phyloP scores from a whole-genome alignment of 2,888 invertebrate genomes.

The Nemotelus nigrinus region DNA sequence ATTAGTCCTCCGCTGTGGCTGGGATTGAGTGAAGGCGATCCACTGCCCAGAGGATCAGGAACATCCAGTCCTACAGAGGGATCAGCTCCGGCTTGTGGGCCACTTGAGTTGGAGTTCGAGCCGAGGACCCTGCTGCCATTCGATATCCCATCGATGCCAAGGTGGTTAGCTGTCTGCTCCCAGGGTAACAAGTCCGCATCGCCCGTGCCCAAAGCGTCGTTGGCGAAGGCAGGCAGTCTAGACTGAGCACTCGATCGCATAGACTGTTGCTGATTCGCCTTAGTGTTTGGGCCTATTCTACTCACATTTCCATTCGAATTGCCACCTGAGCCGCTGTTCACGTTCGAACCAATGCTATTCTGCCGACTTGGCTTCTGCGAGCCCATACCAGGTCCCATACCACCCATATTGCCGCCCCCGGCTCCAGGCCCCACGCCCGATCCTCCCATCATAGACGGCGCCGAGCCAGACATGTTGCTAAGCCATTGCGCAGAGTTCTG shows the following conservation, averaged over 20 bases:
- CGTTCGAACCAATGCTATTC: conserved; percentile 44
- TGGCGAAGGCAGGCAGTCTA: conserved; percentile 56
- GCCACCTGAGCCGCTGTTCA: conserved; percentile 32
- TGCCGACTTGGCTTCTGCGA: conserved; percentile 26
- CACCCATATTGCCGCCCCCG: neutral
- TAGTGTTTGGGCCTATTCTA: conserved; percentile 44
- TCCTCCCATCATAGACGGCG: conserved; percentile 64
- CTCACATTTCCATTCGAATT: conserved; percentile 43
- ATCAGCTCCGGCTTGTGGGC: neutral
- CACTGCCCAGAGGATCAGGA: conserved; percentile 47
- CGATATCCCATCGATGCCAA: conserved; percentile 54
- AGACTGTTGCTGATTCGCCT: conserved; percentile 33
- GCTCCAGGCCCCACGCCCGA: neutral
- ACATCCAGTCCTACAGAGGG: conserved; percentile 47
- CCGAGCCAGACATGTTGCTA: conserved; percentile 67
- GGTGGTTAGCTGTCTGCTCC: conserved; percentile 63
- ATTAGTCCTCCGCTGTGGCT: conserved; percentile 9
- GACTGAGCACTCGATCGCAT: conserved; percentile 51
- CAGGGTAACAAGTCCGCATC: conserved; percentile 66
- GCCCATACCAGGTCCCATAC: neutral
- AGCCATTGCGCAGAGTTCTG: conserved; percentile 77
- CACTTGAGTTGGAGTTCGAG: conserved; percentile 8
- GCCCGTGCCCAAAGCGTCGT: conserved; percentile 64
- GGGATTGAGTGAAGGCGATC: conserved; percentile 46
- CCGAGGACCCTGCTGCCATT: conserved; percentile 47